These are phyloP conservation scores for Urosaurus nigricauda DNA, from an alignment of 2,797 vertebrate genomes.

Conservation along the genomic window DNA sequence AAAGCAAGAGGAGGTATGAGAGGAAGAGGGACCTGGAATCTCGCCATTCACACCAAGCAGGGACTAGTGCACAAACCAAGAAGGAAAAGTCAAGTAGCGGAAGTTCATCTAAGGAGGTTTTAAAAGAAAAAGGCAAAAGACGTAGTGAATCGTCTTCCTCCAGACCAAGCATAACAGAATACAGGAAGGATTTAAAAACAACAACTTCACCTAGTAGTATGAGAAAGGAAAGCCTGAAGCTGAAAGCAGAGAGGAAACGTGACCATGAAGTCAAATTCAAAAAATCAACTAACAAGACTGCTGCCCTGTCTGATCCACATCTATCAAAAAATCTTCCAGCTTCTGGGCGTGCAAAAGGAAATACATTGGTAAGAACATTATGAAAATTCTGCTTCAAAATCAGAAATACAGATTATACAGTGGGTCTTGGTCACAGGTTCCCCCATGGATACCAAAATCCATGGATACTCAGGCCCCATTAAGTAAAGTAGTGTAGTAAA, in stretches of 20 bases:
- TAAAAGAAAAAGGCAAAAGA: constrained; percentile 42
- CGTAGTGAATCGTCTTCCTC: constrained; percentile 18
- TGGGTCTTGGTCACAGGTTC: too few species aligned
- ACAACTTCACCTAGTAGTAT: constrained; percentile 43
- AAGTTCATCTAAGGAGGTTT: constrained; percentile 31
- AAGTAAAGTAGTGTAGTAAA: too few species aligned
- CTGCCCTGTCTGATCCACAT: constrained; percentile 30
- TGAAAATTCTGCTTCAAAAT: constrained; percentile 32
- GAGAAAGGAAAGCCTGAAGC: constrained; percentile 57
- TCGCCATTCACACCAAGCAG: constrained; percentile 6
- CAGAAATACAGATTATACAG: not conserved
- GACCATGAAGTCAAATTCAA: constrained; percentile 38
- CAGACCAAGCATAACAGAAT: constrained; percentile 27
- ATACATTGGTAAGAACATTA: constrained; percentile 63
- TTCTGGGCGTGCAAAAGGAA: constrained; percentile 63
- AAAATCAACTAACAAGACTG: constrained; percentile 53
- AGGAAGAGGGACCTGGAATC: constrained; percentile 33
- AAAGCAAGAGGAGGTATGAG: constrained; percentile 51
- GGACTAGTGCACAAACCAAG: constrained; percentile 38
- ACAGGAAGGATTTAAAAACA: constrained; percentile 52
- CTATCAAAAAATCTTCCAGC: constrained; percentile 25
- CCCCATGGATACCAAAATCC: too few species aligned
- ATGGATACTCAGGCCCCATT: too few species aligned
- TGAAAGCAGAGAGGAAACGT: constrained; percentile 60
- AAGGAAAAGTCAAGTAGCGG: constrained; percentile 46